Evolutionary conservation across 2,797 vertebrate genomes (phyloP).

Genomic region (Dermochelys coriacea): DNA sequence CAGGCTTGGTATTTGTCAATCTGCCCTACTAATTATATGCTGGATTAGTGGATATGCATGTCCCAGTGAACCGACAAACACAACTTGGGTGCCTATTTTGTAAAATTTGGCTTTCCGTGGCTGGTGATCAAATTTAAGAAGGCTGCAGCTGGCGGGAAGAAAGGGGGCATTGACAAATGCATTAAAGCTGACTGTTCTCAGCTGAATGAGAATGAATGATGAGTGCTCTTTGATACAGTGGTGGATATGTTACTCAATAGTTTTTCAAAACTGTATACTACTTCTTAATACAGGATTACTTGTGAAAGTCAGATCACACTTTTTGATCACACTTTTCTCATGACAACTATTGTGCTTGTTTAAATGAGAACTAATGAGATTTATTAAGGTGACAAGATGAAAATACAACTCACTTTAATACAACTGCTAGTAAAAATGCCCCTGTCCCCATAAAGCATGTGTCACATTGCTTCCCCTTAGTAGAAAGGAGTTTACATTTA

Average conservation of each 20-base stretch:
- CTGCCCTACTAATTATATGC: slow-evolving; percentile 13
- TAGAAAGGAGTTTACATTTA: not conserved
- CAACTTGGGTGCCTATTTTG: not conserved
- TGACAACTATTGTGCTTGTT: not conserved
- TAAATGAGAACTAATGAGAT: not conserved
- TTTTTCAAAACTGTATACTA: not conserved
- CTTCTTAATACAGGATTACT: not conserved
- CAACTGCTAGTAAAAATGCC: not conserved
- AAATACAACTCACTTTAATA: not conserved
- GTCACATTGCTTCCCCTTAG: not conserved
- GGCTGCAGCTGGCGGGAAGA: rapidly evolving
- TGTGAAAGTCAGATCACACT: not conserved
- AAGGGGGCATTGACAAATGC: slow-evolving; percentile 14
- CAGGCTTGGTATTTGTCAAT: not conserved
- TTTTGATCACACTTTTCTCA: not conserved
- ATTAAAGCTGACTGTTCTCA: not conserved
- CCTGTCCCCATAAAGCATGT: not conserved
- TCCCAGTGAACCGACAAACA: not conserved
- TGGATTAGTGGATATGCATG: not conserved
- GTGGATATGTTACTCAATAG: not conserved
- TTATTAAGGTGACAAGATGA: not conserved
- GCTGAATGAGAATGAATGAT: not conserved
- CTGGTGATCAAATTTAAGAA: slow-evolving; percentile 14
- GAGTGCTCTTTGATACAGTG: not conserved
- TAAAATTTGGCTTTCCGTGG: not conserved